Base-by-base conservation (phyloP, 2,797 vertebrate genomes). In the Rhinoraja longicauda region DNA sequence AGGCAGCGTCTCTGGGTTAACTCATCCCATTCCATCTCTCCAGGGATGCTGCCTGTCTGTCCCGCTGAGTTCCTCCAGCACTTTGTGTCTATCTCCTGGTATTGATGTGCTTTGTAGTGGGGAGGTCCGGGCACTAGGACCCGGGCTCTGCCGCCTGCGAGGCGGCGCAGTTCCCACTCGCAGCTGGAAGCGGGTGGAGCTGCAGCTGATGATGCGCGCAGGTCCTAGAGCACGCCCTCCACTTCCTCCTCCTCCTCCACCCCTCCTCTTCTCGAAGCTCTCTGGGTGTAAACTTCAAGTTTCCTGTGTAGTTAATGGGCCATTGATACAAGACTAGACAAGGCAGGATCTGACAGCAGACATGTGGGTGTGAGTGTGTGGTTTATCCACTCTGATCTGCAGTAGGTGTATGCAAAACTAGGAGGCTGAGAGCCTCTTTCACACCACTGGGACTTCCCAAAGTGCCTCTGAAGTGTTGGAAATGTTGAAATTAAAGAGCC, bases 261-360 rank as follows among this genome's bases (percentile, higher is more conserved):
- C n/a, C 59, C 84, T 32, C 15, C 84, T 59, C 67, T 88, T 84
- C n/a, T 32, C 84, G 4, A 13, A 36, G 59, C 5, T 1, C 5
- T 1, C 2, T 88, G 84, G 84, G 84, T 64, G 84, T 88, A 17
- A 4, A 88, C 84, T 84, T 19, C 84, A 64, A 36, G 17, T 59
- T 88, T 88, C 84, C 84, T 88, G 84, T 88, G 19, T 59, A 67
- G 32, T 88, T 88, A 88, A 64, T 88, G 84, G 15, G 4, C 17
- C 84, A 17, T 32, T 88, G 32, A 64, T 88, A 67, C n/a, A 19
- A 59, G 84, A 67, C n/a, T 59, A 67, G 84, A 36, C 59, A 36
- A 62, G 59, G 15, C 59, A 36, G 59, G 84, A 88, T 88, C 59
- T 36, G 59, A 67, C 0, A 36, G n/a, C 84, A 88, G 84, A 88